Base-by-base conservation (phyloP, 1,140 invertebrate species). In the Apocrypta bakeri region DNA sequence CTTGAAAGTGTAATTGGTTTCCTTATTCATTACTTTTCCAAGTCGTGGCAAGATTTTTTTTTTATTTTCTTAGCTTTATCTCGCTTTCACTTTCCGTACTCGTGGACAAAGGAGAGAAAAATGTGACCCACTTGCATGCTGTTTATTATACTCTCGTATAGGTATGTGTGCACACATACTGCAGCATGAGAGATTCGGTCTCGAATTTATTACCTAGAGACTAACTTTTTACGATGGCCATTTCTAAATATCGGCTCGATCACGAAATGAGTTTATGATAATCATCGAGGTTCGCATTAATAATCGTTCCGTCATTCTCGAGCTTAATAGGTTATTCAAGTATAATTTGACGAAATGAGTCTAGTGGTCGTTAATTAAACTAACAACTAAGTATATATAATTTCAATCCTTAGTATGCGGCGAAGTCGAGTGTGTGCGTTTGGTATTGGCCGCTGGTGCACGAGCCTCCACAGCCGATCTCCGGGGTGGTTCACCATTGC, bases 401-500 rank as follows among this genome's bases (percentile, higher is more conserved):
- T n/a, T n/a, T n/a, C n/a, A n/a, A n/a, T n/a, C n/a, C 68, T 9
- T 88, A 98, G 97, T 98, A 29, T 98, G 97, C 88, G 97, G 97
- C 0, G 97, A 98, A 90, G 94, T 97, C 31, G 97, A 97, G 85
- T 96, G 95, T 83, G 92, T 99, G 80, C 94, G 98, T 8, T 93
- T 98, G 0, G 94, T 99, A 8, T 91, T 99, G 73, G 95, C 95
- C 2, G 95, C 96, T 0, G 97, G 97, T 4, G 98, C 97, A 0
- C 94, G 96, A 84, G 94, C 97, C 17, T 96, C 96, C 0, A 96
- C 96, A 0, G 95, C 97, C 0, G 98, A 99, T 91, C 95, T 97
- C 79, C 97, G 99, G 88, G 97, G 97, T 7, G 98, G 98, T 12
- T 98, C 96, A 87, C 98, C 98, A 0, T 92, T 99, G 29, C 98